Evolutionary conservation across 1,140 invertebrate genomes (phyloP), one percentile per base, ranked within the genome.

Genomic region (Papilio polytes): DNA sequence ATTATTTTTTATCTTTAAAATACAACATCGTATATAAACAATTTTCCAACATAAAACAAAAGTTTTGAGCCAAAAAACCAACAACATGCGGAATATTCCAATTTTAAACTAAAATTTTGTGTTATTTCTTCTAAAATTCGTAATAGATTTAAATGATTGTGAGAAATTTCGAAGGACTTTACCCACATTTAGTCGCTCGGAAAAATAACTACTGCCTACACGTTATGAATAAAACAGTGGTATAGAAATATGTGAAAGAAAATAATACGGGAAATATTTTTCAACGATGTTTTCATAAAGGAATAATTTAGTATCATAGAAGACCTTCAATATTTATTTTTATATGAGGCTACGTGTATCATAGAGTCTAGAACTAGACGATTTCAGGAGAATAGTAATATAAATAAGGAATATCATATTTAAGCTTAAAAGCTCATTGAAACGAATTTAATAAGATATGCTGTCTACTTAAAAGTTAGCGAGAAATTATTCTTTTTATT

Each of bases 151-250:
- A 70, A 36, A 70, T 12, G 26, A 70, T 26, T 70, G 63, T 70
- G 63, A 18, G 63, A 15, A 70, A 31, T 70, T 31, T 70, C 4
- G 12, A 70, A 70, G 63, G 63, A 70, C 63, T 31, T 70, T 26
- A 15, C 63, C 22, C 63, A 18, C 63, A 70, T 70, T 70, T 70
- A 70, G 63, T 31, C 63, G 26, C 26, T 31, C 13, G 26, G 63
- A 70, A 70, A 70, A 70, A 70, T 70, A 70, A 70, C 63, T 70
- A 70, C 26, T 70, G 63, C 26, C 63, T 13, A 70, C 63, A 31
- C 26, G 63, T 70, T 70, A 70, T 70, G 63, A 70, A 70, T 70
- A 70, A 70, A 70, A 70, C 63, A 70, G 63, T 70, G 26, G 12
- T 31, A 70, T 70, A 31, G 63, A 70, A 70, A 70, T 31, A 70